A percentile compares a stretch with the other conserved stretches of the same genome.
Conservation (phyloP, 2,113 vertebrate species). For the Halichoerus grypus region DNA sequence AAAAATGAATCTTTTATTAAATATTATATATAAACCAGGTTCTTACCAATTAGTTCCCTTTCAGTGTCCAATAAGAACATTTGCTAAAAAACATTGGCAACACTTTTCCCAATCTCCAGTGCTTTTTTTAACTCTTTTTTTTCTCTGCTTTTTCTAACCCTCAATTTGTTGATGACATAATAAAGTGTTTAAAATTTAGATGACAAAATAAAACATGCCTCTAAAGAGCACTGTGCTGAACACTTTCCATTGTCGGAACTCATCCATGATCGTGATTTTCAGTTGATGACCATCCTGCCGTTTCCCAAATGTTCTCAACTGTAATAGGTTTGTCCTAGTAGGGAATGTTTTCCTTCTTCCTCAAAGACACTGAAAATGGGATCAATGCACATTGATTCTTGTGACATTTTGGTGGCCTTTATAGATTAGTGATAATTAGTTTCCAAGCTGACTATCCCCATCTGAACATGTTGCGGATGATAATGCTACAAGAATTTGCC, state of each 20-base stretch:
- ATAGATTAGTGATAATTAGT: not conserved
- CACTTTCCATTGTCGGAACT: not conserved
- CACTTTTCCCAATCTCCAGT: not conserved
- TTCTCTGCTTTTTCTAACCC: not conserved
- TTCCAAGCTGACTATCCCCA: not conserved
- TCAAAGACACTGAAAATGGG: not conserved
- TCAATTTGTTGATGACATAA: not conserved
- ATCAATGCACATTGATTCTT: not conserved
- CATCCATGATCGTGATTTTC: not conserved
- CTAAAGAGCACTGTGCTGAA: not conserved
- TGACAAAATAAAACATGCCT: not conserved
- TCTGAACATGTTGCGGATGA: not conserved
- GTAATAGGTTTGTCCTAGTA: not conserved
- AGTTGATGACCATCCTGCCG: not conserved
- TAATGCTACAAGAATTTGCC: not conserved
- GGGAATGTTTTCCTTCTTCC: not conserved
- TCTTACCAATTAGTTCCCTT: not conserved
- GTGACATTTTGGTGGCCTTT: not conserved
- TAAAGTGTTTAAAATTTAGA: not conserved
- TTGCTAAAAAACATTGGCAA: not conserved
- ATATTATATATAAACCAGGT: not conserved
- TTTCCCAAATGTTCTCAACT: not conserved
- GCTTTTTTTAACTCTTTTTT: not conserved
- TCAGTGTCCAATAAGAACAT: not conserved
- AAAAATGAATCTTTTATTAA: slow-evolving; percentile 20